Evolutionary conservation across 2,888 invertebrate species (phyloP), one percentile per base, ranked within the genome.

Genomic region (Nasonovia ribisnigri): DNA sequence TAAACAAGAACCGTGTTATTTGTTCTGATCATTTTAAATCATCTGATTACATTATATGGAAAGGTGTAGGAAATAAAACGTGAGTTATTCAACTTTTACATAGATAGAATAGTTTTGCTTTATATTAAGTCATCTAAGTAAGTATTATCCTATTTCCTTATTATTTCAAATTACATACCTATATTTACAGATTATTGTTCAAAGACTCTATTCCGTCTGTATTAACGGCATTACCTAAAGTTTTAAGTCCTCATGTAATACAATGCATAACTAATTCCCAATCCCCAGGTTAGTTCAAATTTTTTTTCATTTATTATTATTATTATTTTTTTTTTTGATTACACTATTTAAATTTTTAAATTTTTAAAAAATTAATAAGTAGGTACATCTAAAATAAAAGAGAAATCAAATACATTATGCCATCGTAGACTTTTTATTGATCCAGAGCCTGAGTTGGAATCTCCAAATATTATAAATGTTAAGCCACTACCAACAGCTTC

Each of bases 401-500:
- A n/a, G 6, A 67, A 67, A n/a, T 67, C 67, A 67, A 60, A 29
- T 60, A 60, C 5, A 67, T 67, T 67, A n/a, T 67, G n/a, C 2
- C n/a, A 67, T 67, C 67, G 11, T 67, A 67, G 67, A 67, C 67
- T 67, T 67, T 67, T 67, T 67, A 67, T 67, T 67, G 67, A 67
- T 2, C 3, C n/a, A 67, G 67, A 67, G 67, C 67, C 11, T n/a
- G 67, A 67, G 67, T n/a, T 67, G n/a, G 67, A 67, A 67, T n/a
- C 13, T 67, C n/a, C 67, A 67, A 67, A 67, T 67, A 67, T n/a
- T 67, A n/a, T 67, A 67, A 67, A n/a, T 67, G n/a, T 67, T 67
- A n/a, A 67, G 67, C 67, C 67, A 67, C 67, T 67, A 67, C 67
- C 67, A 67, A 67, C n/a, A 67, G 67, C 67, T 67, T 67, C 67